Base-by-base conservation (phyloP, 2,113 vertebrate genomes). In the Gnathonemus echidnorhynchus region DNA sequence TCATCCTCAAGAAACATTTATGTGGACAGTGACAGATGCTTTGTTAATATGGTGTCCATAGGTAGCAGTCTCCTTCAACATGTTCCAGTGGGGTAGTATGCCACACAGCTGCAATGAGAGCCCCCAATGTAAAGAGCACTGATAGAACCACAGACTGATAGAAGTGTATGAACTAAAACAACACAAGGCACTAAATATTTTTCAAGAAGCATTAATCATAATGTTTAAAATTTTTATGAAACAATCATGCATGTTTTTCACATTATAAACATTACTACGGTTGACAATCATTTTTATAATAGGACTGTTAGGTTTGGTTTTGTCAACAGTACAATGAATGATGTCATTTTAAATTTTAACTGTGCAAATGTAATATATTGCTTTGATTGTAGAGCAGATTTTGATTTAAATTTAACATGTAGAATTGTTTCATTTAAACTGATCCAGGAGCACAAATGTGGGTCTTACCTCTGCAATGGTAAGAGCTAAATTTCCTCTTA, bases 381-480 rank as follows among this genome's bases (percentile, higher is more conserved):
- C 46, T 91, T 46, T 15, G 2, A 21, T 46, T 62, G 1, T 50
- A 86, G 53, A 52, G 4, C 3, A 56, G 17, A 39, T 70, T 80
- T 80, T 80, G 3, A 80, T 80, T 80, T 80, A 5, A 35, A 42
- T 39, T 80, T 42, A 80, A 35, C 74, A 6, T 74, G 11, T 19
- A 2, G 35, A 42, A 53, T 39, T 35, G 48, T 89, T 88, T 45
- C 90, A 4, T 90, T 90, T 89, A 84, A 56, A 27, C 93, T 90
- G 96, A 94, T 27, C n/a, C 89, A 88, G 95, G 91, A 48, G n/a
- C 94, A 53, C 90, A 1, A 92, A 83, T 17, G 86, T 93, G 85
- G 84, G 90, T 10, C 94, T 98, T 88, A 97, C 97, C 88, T 96
- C 97, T 31, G 96, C 97, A 88, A 98, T 99, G 95, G 93, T 98